These are phyloP conservation scores for Nannospalax galili DNA, from an alignment of 2,113 vertebrate genomes.

Conservation along the genomic window DNA sequence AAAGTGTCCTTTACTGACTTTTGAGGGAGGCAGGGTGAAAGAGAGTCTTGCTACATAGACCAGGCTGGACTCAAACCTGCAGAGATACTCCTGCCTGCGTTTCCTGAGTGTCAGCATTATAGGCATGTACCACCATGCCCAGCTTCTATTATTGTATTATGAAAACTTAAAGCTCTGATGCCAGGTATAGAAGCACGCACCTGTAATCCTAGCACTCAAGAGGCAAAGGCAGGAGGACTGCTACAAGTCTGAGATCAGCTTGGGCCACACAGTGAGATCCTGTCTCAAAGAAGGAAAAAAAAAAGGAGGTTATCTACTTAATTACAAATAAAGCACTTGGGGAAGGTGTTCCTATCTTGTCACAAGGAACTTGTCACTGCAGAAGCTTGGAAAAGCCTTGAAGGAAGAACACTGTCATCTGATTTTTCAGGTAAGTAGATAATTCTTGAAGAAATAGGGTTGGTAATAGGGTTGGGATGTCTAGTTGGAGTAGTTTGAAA, in stretches of 20 bases:
- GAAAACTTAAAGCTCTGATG: background rate
- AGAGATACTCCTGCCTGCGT: background rate
- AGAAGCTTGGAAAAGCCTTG: background rate
- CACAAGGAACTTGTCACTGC: background rate
- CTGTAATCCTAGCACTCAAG: background rate
- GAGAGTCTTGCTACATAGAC: background rate
- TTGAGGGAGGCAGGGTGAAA: background rate
- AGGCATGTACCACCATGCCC: too few relatives aligned
- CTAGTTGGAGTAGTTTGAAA: background rate
- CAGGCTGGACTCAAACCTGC: background rate
- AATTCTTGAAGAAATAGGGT: background rate
- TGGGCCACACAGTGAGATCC: background rate
- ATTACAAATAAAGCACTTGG: constrained; percentile 19
- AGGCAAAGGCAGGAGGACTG: background rate
- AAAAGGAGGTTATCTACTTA: constrained; percentile 9
- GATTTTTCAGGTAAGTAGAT: background rate
- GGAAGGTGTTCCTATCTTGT: constrained; percentile 42
- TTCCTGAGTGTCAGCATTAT: background rate
- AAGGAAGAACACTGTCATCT: background rate
- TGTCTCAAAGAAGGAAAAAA: background rate
- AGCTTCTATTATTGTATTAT: background rate
- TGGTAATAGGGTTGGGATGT: background rate
- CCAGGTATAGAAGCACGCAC: too few relatives aligned
- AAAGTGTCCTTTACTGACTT: background rate
- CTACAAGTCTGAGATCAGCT: background rate